Percentiles rank a stretch among this genome's conserved stretches.
Conservation (phyloP, 2,797 vertebrate genomes). For the Spinus pinus region DNA sequence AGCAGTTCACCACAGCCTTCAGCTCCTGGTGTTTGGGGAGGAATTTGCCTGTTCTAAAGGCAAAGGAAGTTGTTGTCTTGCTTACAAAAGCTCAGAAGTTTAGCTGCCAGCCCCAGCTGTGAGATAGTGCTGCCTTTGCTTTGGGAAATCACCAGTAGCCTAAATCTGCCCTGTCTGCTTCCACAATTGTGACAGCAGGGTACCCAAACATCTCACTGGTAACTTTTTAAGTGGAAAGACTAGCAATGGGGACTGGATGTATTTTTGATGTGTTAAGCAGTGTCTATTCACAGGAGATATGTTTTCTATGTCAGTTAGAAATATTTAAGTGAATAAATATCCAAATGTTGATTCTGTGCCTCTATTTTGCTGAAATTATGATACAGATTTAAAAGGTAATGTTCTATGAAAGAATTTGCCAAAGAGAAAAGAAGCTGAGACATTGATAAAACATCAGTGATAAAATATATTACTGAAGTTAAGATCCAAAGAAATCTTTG, state of each 20-base stretch:
- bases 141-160: constrained; percentile 2
- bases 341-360: not conserved
- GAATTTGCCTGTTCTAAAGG: not conserved
- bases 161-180: constrained; percentile 16
- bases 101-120: constrained; percentile 13
- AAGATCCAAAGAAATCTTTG: not conserved
- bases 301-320: not conserved
- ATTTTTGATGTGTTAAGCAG: not conserved
- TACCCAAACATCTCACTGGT: not conserved
- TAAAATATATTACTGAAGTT: not conserved
- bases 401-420: not conserved
- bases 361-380: not conserved
- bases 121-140: not conserved
- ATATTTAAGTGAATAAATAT: not conserved
- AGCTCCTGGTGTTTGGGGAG: not conserved
- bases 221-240: not conserved
- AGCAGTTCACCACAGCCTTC: not conserved
- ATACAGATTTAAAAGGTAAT: not conserved
- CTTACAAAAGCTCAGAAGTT: constrained; percentile 10
- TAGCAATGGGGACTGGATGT: not conserved
- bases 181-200: not conserved
- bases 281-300: not conserved
- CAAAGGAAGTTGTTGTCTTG: not conserved
- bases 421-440: not conserved
- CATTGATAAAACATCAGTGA: not conserved